phyloP scores from a whole-genome alignment of 2,113 vertebrate species.

The Cephalopholis sonnerati region DNA sequence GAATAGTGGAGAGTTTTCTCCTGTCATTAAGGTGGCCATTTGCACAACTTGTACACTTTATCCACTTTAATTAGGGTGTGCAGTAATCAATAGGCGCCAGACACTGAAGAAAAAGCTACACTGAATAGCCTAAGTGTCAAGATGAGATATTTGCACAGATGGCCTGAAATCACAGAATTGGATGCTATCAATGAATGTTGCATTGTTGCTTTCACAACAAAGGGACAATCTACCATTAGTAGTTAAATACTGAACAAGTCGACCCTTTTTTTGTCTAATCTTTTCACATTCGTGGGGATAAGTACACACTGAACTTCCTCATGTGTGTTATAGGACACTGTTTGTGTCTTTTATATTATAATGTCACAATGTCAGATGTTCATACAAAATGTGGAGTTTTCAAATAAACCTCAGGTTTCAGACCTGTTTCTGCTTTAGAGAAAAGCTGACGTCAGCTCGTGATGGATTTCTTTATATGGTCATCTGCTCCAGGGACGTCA shows the following conservation, averaged over 20 bases:
- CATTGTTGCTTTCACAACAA: not conserved
- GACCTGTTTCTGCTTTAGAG: too few relatives aligned
- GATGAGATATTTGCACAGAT: slow-evolving; percentile 59
- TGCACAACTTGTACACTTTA: slow-evolving; percentile 21
- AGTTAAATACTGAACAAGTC: not conserved
- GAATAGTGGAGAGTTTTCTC: not conserved
- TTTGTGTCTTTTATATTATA: not conserved
- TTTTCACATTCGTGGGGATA: not conserved
- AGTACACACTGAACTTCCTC: not conserved
- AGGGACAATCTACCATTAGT: not conserved
- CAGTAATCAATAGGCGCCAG: slow-evolving; percentile 61
- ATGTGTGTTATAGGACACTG: not conserved
- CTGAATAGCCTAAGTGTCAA: slow-evolving; percentile 61
- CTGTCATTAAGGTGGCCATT: slow-evolving; percentile 4
- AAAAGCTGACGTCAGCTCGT: too few relatives aligned
- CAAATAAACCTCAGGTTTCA: too few relatives aligned
- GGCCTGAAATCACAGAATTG: slow-evolving; percentile 8
- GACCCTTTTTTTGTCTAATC: not conserved
- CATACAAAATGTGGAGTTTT: too few relatives aligned
- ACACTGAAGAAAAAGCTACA: slow-evolving; percentile 50
- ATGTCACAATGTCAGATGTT: too few relatives aligned
- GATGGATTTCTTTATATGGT: too few relatives aligned
- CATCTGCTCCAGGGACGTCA: too few relatives aligned
- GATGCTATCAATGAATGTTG: slow-evolving; percentile 12
- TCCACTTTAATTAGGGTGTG: slow-evolving; percentile 70